Evolutionary conservation across 1,140 invertebrate genomes (phyloP), one percentile per base, ranked within the genome.

Genomic region (Nautilus pompilius): DNA sequence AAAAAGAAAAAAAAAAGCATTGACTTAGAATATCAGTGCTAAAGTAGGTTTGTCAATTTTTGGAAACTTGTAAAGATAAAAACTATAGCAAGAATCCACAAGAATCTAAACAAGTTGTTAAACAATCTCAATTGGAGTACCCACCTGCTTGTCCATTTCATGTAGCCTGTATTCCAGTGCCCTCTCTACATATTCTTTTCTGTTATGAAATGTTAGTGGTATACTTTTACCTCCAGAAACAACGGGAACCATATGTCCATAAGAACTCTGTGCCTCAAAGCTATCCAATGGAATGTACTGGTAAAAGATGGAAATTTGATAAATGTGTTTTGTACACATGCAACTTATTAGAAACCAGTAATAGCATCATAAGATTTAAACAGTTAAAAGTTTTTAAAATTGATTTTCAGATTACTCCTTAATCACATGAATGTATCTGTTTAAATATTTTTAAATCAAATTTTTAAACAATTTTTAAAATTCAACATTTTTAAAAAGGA

Each of bases 231-330:
- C 88, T 17, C 87, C 88, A 34, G 87, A 82, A 48, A 88, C 83
- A 22, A 89, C 86, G 0, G 87, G 85, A 8, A 89, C 87, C 57
- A 85, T 73, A 65, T 84, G 81, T 45, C 88, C 88, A 46, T 86
- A 87, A 69, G 86, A 85, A 72, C 87, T 87, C 56, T 86, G 86
- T n/a, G 86, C 87, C 76, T 88, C 87, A 81, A 89, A 89, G 72
- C 82, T 84, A 68, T 89, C 87, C 63, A 89, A 75, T 13, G 88
- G 88, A 67, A 90, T 88, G 34, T 87, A 83, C 85, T 86, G 71
- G n/a, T 67, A 66, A 53, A 60, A 58, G 28, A 49, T 26, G 3
- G 10, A 60, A 62, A n/a, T n/a, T n/a, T n/a, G n/a, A n/a, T n/a
- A n/a, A n/a, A n/a, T n/a, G n/a, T n/a, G n/a, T n/a, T n/a, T n/a